Conservation (phyloP, 2,888 invertebrate genomes). For the Ormyrus nitidulus region DNA sequence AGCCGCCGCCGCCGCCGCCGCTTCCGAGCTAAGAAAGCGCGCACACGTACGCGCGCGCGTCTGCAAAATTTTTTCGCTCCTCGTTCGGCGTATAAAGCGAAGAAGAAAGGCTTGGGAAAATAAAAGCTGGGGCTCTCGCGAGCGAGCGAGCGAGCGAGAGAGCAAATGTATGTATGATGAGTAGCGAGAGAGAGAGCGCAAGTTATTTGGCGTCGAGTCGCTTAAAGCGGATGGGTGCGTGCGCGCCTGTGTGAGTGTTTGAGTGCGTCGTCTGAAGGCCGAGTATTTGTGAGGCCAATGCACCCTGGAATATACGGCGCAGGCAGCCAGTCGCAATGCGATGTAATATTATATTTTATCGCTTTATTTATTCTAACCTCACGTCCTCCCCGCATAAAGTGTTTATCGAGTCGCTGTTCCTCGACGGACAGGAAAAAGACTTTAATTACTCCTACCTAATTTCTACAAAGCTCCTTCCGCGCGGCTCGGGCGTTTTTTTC, state of each 20-base stretch:
- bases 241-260: constrained; percentile 29
- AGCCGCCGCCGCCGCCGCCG: not conserved
- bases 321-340: constrained; percentile 70
- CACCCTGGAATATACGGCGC: constrained; percentile 64
- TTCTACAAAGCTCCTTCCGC: too few relatives aligned
- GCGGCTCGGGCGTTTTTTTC: too few relatives aligned
- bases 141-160: constrained; percentile 54
- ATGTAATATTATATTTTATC: constrained; percentile 75
- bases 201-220: constrained; percentile 61
- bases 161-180: constrained; percentile 52
- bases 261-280: constrained; percentile 64
- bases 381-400: constrained; percentile 57
- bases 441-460: too few relatives aligned
- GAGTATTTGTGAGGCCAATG: constrained; percentile 66
- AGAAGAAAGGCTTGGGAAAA: constrained; percentile 48
- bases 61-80: not conserved
- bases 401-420: too few relatives aligned
- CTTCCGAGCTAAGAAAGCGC: not conserved
- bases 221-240: constrained; percentile 37
- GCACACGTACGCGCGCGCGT: not conserved
- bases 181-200: constrained; percentile 60
- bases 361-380: constrained; percentile 75
- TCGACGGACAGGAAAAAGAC: too few relatives aligned
- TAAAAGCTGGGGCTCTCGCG: constrained; percentile 32
- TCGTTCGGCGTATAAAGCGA: constrained; percentile 2